phyloP scores from a whole-genome alignment of 2,888 invertebrate genomes.

The Platypus cylindrus region DNA sequence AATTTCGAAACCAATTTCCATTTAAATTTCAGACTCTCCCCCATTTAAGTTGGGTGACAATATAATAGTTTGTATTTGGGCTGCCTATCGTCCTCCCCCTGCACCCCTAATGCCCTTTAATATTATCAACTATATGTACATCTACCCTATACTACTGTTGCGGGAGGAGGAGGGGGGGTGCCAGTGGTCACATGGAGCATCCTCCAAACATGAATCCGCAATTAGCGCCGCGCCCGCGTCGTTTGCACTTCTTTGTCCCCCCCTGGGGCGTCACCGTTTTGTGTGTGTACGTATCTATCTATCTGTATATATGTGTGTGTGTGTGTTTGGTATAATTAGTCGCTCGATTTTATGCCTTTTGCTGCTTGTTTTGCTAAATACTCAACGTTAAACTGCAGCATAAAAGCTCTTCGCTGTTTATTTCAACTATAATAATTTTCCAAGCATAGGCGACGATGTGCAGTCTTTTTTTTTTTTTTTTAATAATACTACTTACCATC shows the following conservation, averaged over 20 bases:
- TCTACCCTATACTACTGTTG: no score
- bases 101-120: no score
- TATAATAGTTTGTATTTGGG: constrained; percentile 25
- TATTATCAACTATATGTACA: no score
- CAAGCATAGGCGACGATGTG: no score
- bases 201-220: constrained; percentile 14
- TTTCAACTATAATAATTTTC: no score
- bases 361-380: constrained; percentile 9
- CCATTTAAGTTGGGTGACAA: constrained; percentile 20
- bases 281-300: constrained; percentile 3
- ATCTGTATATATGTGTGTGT: not conserved
- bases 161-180: constrained; percentile 1
- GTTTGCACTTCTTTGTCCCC: constrained; percentile 9
- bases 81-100: constrained; percentile 14
- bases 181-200: constrained; percentile 4
- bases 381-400: constrained; percentile 8
- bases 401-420: constrained; percentile 8
- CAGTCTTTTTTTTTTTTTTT: no score
- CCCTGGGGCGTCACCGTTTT: constrained; percentile 1
- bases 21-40: constrained; percentile 24
- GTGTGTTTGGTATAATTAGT: constrained; percentile 8
- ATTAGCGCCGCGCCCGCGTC: constrained; percentile 12
- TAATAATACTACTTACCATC: no score
- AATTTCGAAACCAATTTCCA: constrained; percentile 20
- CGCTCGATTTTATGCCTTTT: constrained; percentile 10